phyloP scores from a whole-genome alignment of 2,797 vertebrate genomes.

The Enteromius anoplus region DNA sequence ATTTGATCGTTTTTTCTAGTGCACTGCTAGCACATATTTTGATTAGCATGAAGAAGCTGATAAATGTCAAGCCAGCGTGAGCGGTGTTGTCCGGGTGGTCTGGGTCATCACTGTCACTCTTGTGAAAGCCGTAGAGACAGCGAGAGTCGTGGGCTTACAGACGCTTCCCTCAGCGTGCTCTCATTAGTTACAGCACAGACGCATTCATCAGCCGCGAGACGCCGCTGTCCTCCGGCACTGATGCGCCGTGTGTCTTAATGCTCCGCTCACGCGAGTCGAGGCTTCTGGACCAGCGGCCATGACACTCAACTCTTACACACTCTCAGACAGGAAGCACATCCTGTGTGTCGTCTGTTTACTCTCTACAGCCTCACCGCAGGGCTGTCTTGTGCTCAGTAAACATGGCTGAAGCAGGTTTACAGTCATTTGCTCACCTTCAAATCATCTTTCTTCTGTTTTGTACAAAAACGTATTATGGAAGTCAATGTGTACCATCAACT shows the following conservation, averaged over 20 bases:
- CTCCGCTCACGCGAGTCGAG: neutral
- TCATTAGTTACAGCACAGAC: slow-evolving; percentile 23
- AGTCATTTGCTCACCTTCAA: neutral
- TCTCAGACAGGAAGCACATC: slow-evolving; percentile 55
- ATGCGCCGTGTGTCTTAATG: neutral
- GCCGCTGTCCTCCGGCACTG: neutral
- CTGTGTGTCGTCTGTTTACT: slow-evolving; percentile 45
- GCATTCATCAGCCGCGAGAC: slow-evolving; percentile 32
- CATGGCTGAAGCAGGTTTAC: neutral
- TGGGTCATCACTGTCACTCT: slow-evolving; percentile 22
- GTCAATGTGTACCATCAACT: neutral
- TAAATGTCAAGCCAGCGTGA: neutral
- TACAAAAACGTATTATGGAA: neutral
- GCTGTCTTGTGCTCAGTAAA: neutral
- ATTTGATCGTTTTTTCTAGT: neutral
- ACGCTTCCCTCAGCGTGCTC: slow-evolving; percentile 6
- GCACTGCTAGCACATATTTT: neutral
- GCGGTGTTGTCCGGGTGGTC: slow-evolving; percentile 21
- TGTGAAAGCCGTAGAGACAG: slow-evolving; percentile 15
- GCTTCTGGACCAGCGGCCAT: neutral
- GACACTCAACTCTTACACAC: neutral
- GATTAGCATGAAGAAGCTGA: slow-evolving; percentile 26
- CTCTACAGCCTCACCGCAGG: neutral
- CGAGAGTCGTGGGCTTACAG: slow-evolving; percentile 52
- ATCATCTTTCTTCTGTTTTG: neutral